Evolutionary conservation across 2,888 invertebrate genomes (phyloP).

Genomic region (Metallyticus violacea): DNA sequence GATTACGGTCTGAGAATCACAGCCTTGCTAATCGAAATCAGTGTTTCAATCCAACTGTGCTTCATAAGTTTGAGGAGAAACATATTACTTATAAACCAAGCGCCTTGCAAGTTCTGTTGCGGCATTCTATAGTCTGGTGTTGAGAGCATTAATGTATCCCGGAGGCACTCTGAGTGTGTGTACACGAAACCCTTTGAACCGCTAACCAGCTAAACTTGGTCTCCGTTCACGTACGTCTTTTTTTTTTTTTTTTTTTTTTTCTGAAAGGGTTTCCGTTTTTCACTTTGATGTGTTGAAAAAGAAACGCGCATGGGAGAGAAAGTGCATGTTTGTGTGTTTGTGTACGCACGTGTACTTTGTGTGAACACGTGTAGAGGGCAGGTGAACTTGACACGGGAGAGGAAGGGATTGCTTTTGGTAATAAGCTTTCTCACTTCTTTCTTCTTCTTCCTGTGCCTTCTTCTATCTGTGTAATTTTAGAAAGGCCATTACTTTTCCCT

Average conservation of each 20-base stretch:
- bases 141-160: not conserved
- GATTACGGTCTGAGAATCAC: no score
- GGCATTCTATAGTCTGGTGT: no score
- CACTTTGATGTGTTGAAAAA: conserved; percentile 5
- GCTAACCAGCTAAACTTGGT: conserved; percentile 2
- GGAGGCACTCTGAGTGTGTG: not conserved
- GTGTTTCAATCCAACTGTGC: no score
- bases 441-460: not conserved
- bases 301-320: not conserved
- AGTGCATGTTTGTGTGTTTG: not conserved
- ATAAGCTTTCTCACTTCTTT: not conserved
- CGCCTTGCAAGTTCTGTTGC: not conserved
- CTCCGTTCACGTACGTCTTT: not conserved
- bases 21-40: no score
- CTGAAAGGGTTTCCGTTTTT: conserved; percentile 1
- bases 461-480: not conserved
- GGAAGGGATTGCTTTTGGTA: not conserved
- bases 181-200: not conserved
- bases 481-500: no score
- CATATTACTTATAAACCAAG: no score
- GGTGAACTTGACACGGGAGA: not conserved
- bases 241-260: not conserved
- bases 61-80: no score
- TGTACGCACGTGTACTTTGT: not conserved
- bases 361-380: not conserved